Evolutionary conservation across 2,113 vertebrate species (phyloP), one percentile per base, ranked within the genome.

Genomic region (Nesoenas mayeri): DNA sequence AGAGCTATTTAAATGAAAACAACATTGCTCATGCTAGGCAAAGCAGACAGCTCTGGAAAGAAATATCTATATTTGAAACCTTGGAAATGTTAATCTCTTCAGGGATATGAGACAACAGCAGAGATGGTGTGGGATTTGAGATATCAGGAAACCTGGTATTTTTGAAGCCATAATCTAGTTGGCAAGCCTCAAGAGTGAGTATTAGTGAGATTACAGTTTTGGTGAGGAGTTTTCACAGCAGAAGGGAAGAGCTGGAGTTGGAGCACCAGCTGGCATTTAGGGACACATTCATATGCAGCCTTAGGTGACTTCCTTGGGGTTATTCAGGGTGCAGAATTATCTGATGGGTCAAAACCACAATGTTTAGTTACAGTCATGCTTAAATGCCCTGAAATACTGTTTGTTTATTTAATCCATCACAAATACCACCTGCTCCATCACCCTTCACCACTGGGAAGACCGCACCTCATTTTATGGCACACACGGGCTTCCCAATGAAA

Each of bases 11-110:
- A 67, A 93, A 79, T 57, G 57, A 89, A 92, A 95, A 88, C 69
- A 92, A 36, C 66, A 50, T 75, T 92, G 85, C 79, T 96, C 66
- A 65, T 48, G 44, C 53, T 89, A 84, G 75, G 91, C 91, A 95
- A 94, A 93, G 67, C 89, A 92, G 75, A 73, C 82, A 89, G 72
- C 65, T 93, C 92, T 92, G 83, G 53, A 91, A 91, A 95, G 66
- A 93, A 78, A 83, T 65, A 91, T 57, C 83, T 79, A 34, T 72
- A 85, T 89, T 54, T 93, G 85, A 92, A 94, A 74, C 56, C 38
- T 65, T 91, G 90, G 48, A 91, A 92, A 93, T 74, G 74, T 72
- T 93, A 90, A 93, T 93, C 81, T 89, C 64, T 91, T 88, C 79
- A 79, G 69, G 64, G 77, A 78, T 69, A 61, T 87, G 92, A 94